phyloP scores from a whole-genome alignment of 1,140 invertebrate genomes.

The Diorhabda elongata region DNA sequence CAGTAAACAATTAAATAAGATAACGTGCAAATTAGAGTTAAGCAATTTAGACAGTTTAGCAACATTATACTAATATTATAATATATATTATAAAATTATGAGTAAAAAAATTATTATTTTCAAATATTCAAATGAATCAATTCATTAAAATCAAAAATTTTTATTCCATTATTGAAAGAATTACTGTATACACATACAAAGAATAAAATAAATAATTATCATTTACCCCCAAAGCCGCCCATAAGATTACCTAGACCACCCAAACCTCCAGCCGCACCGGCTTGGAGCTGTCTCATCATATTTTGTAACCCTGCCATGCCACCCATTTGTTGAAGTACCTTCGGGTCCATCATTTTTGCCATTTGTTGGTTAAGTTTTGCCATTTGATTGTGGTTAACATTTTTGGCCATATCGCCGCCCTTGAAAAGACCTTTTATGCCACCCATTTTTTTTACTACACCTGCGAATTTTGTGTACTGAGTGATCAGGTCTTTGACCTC shows the following conservation, averaged over 20 bases:
- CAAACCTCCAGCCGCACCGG: constrained; percentile 71
- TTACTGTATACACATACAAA: too few relatives aligned
- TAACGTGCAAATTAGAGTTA: too few relatives aligned
- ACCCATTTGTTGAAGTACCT: constrained; percentile 88
- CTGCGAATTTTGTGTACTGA: constrained; percentile 99
- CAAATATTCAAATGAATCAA: too few relatives aligned
- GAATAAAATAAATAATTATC: neutral
- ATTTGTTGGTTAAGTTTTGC: constrained; percentile 98
- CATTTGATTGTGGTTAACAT: constrained; percentile 98
- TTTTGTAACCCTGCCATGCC: constrained; percentile 95
- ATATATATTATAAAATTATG: too few relatives aligned
- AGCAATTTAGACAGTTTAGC: too few relatives aligned
- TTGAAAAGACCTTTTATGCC: constrained; percentile 99
- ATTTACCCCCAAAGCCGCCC: constrained; percentile 62
- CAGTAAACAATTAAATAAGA: too few relatives aligned
- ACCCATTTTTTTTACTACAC: constrained; percentile 99
- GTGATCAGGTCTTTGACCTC: constrained; percentile 97
- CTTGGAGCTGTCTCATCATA: constrained; percentile 97
- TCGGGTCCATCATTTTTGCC: constrained; percentile 99
- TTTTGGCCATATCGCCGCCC: constrained; percentile 96
- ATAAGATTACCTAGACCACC: constrained; percentile 72
- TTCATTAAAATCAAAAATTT: too few relatives aligned
- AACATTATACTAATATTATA: too few relatives aligned
- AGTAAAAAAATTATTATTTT: too few relatives aligned
- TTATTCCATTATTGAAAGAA: too few relatives aligned